A percentile compares a stretch with the other conserved stretches of the same genome.
Conservation (phyloP, 2,888 invertebrate genomes). For the Heteromyza rotundicornis region DNA sequence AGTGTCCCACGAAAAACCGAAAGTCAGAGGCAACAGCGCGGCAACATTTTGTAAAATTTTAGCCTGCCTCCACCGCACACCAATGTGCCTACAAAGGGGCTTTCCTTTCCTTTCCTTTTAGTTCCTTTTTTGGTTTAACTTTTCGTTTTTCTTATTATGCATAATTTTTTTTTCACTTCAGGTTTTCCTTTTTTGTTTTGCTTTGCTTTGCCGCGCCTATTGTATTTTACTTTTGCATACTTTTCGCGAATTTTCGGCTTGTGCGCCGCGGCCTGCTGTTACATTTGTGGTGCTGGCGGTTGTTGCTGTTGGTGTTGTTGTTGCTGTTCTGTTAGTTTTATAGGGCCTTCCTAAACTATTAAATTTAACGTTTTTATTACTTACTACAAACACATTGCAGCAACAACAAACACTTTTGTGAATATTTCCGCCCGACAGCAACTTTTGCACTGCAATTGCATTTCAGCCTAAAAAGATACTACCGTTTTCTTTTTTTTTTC, state of each 20-base stretch:
- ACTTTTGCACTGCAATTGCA: background rate
- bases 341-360: background rate
- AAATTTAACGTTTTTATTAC: constrained; percentile 1
- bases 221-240: background rate
- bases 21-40: too few relatives aligned
- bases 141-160: too few relatives aligned
- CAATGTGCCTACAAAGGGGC: too few relatives aligned
- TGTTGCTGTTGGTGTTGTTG: background rate
- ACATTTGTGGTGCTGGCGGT: background rate
- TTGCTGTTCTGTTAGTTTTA: too few relatives aligned
- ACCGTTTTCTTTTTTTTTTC: background rate
- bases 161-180: background rate
- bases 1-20: too few relatives aligned
- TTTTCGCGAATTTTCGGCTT: background rate
- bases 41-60: too few relatives aligned
- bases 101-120: too few relatives aligned
- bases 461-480: background rate
- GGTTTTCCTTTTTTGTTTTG: background rate
- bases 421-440: background rate
- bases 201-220: background rate
- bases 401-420: background rate
- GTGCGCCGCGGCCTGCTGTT: background rate
- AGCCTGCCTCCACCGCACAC: too few relatives aligned
- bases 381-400: too few relatives aligned
- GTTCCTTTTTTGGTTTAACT: too few relatives aligned